Evolutionary conservation across 2,797 vertebrate species (phyloP).

Genomic region (Neosalanx taihuensis): DNA sequence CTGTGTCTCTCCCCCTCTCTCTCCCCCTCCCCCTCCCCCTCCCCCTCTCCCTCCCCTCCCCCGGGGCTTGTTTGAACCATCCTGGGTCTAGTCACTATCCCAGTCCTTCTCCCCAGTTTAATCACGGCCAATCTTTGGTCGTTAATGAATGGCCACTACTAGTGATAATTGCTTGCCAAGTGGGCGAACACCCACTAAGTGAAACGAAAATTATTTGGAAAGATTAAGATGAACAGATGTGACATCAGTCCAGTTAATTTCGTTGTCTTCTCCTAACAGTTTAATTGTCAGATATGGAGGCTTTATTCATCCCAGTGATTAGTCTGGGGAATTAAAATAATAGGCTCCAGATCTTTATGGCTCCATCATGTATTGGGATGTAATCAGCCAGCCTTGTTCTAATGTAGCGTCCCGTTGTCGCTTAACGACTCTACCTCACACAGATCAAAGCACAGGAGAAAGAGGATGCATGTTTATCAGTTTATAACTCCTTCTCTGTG

Average conservation of each 20-base stretch:
- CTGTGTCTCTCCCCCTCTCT: no score
- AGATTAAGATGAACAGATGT: not conserved
- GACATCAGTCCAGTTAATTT: not conserved
- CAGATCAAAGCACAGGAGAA: no score
- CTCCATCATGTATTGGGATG: no score
- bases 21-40: no score
- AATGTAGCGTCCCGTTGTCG: no score
- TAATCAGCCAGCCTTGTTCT: no score
- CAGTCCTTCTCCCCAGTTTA: not conserved
- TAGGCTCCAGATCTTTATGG: no score
- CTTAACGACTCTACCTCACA: no score
- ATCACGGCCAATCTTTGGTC: not conserved
- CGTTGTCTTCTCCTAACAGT: not conserved
- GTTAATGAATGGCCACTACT: not conserved
- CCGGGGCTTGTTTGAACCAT: not conserved
- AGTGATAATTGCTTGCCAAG: not conserved
- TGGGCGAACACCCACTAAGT: not conserved
- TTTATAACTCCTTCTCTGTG: not conserved
- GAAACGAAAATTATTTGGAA: not conserved
- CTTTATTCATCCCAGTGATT: not conserved
- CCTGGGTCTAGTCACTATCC: not conserved
- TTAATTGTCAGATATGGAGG: not conserved
- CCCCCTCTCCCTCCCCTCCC: no score
- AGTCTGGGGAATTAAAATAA: no score
- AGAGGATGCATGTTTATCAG: no score